Percentiles rank a stretch among this genome's conserved stretches.
These are phyloP conservation scores for Melanotaenia pygmaea DNA, from an alignment of 2,797 vertebrate species.

Conservation along the genomic window DNA sequence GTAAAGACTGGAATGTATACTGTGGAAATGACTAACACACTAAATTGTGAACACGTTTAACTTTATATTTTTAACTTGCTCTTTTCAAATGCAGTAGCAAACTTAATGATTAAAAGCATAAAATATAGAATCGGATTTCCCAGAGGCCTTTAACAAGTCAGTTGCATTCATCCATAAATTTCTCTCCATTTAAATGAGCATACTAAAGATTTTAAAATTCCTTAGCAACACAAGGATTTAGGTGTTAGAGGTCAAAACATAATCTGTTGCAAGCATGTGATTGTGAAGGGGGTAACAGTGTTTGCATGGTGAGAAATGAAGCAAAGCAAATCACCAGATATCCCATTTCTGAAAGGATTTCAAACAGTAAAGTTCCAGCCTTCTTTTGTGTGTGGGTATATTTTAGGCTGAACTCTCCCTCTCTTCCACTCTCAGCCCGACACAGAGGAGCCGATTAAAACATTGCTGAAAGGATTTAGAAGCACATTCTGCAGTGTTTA, in stretches of 20 bases:
- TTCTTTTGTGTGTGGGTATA: slow-evolving; percentile 20
- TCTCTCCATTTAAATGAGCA: slow-evolving; percentile 27
- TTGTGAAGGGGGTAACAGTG: slow-evolving; percentile 24
- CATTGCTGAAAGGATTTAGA: slow-evolving; percentile 63
- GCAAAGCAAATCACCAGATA: slow-evolving; percentile 62
- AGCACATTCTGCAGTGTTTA: slow-evolving; percentile 59
- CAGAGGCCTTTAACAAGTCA: slow-evolving; percentile 16
- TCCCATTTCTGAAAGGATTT: slow-evolving; percentile 64
- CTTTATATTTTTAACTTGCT: not conserved
- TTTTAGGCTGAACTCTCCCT: slow-evolving; percentile 53
- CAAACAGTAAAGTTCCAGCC: slow-evolving; percentile 53
- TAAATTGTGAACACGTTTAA: slow-evolving; percentile 10
- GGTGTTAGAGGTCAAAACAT: slow-evolving; percentile 33
- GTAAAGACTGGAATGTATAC: too few relatives aligned
- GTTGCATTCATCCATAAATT: slow-evolving; percentile 20
- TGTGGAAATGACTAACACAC: not conserved
- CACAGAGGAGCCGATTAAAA: slow-evolving; percentile 67
- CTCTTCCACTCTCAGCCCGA: slow-evolving; percentile 16
- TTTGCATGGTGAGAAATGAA: slow-evolving; percentile 59
- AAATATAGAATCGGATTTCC: slow-evolving; percentile 16
- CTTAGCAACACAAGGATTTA: slow-evolving; percentile 36
- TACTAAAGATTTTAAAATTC: slow-evolving; percentile 14
- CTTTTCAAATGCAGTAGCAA: slow-evolving; percentile 7
- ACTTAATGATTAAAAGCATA: slow-evolving; percentile 31
- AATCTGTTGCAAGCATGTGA: slow-evolving; percentile 59